Evolutionary conservation across 2,888 invertebrate genomes (phyloP).

Genomic region (Tachystola acroxantha): DNA sequence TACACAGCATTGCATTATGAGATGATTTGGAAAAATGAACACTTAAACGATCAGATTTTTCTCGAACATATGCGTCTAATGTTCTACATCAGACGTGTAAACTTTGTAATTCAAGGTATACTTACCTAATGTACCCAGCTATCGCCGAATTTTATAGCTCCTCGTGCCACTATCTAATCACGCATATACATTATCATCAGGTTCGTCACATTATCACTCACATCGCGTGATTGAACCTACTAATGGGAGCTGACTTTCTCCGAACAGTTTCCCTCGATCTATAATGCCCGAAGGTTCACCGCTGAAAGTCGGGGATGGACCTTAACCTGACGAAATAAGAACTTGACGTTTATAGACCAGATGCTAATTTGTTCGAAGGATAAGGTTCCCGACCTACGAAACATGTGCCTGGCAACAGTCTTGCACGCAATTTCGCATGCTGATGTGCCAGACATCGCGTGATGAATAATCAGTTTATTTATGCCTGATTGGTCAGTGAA

Average conservation of each 20-base stretch:
- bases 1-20: too few relatives aligned
- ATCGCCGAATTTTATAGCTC: too few relatives aligned
- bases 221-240: conserved; percentile 2
- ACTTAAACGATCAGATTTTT: too few relatives aligned
- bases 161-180: conserved; percentile 19
- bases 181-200: conserved; percentile 15
- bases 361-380: conserved; percentile 14
- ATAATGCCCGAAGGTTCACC: conserved; percentile 5
- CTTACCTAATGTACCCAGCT: not conserved
- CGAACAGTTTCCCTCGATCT: conserved; percentile 14
- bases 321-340: not conserved
- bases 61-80: too few relatives aligned
- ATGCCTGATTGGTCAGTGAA: conserved; percentile 36
- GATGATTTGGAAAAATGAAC: too few relatives aligned
- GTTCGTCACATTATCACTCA: conserved; percentile 9
- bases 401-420: conserved; percentile 31
- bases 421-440: conserved; percentile 49
- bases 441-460: conserved; percentile 30
- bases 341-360: conserved; percentile 3
- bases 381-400: conserved; percentile 45
- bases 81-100: too few relatives aligned
- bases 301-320: not conserved
- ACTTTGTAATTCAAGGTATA: not conserved
- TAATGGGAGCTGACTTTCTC: conserved; percentile 5
- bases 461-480: conserved; percentile 40